A percentile compares a stretch with the other conserved stretches of the same genome.
Evolutionary conservation across 2,888 invertebrate genomes (phyloP).

Genomic region (Lacanobia oleracea): DNA sequence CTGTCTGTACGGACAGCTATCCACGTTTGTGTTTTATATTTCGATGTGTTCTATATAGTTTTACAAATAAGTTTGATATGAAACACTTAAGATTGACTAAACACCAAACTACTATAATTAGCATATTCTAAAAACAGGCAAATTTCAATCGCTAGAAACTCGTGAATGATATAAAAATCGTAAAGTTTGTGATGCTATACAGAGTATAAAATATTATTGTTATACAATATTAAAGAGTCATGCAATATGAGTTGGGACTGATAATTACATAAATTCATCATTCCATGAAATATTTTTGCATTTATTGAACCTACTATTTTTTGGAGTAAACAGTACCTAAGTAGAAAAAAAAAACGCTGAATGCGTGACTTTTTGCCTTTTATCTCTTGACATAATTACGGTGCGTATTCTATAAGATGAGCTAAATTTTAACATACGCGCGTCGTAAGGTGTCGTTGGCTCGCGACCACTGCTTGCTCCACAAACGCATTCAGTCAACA

Average conservation of each 20-base stretch:
- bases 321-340: conserved; percentile 18
- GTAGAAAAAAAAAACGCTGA: conserved; percentile 15
- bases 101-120: conserved; percentile 62
- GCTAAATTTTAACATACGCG: conserved; percentile 14
- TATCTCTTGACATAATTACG: conserved; percentile 16
- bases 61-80: conserved; percentile 60
- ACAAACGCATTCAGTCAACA: conserved; percentile 6
- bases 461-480: conserved; percentile 16
- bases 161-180: conserved; percentile 43
- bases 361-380: conserved; percentile 20
- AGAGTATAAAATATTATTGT: conserved; percentile 66
- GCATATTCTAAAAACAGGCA: conserved; percentile 40
- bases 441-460: conserved; percentile 5
- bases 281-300: conserved; percentile 65
- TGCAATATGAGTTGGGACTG: conserved; percentile 64
- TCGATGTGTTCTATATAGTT: conserved; percentile 67
- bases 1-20: conserved; percentile 68
- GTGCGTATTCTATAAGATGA: conserved; percentile 40
- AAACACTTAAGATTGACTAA: conserved; percentile 56
- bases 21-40: conserved; percentile 69
- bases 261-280: conserved; percentile 62
- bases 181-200: conserved; percentile 66
- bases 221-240: conserved; percentile 49
- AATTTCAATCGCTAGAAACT: conserved; percentile 39
- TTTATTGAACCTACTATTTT: conserved; percentile 55